A percentile compares a stretch with the other conserved stretches of the same genome.
Evolutionary conservation across 1,140 invertebrate genomes (phyloP).

Genomic region (Trichonephila clavata): DNA sequence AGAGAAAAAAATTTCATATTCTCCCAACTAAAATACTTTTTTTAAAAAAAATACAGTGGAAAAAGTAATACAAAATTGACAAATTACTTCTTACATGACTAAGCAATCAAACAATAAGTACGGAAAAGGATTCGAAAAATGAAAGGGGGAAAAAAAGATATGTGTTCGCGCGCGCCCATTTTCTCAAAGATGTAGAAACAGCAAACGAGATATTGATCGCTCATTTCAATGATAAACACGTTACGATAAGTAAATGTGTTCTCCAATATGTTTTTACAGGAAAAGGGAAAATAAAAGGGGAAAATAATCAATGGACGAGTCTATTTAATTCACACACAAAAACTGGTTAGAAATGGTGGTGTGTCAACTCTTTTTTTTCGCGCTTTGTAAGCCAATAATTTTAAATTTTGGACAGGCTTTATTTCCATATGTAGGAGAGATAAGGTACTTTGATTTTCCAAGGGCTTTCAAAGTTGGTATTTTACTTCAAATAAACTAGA

Average conservation of each 20-base stretch:
- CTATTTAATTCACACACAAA: background rate
- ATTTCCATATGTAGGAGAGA: too few species aligned
- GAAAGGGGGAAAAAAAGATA: background rate
- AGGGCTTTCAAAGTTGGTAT: too few species aligned
- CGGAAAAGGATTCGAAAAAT: background rate
- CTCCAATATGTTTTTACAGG: constrained; percentile 26
- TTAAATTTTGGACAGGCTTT: too few species aligned
- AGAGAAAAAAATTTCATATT: too few species aligned
- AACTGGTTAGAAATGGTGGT: background rate
- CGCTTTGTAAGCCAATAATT: background rate
- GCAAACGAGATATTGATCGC: background rate
- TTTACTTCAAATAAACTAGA: too few species aligned
- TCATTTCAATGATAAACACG: constrained; percentile 39
- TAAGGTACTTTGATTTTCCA: too few species aligned
- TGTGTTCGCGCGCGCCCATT: background rate
- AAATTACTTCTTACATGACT: background rate
- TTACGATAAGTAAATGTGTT: constrained; percentile 37
- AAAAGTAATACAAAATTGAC: background rate
- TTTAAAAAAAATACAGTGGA: background rate
- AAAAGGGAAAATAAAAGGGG: background rate
- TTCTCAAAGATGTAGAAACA: background rate
- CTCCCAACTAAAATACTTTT: too few species aligned
- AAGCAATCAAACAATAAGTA: background rate
- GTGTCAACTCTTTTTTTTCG: background rate
- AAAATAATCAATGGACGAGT: constrained; percentile 3